Evolutionary conservation across 2,797 vertebrate genomes (phyloP), one percentile per base, ranked within the genome.

Genomic region (Lepilemur septentrionalis): DNA sequence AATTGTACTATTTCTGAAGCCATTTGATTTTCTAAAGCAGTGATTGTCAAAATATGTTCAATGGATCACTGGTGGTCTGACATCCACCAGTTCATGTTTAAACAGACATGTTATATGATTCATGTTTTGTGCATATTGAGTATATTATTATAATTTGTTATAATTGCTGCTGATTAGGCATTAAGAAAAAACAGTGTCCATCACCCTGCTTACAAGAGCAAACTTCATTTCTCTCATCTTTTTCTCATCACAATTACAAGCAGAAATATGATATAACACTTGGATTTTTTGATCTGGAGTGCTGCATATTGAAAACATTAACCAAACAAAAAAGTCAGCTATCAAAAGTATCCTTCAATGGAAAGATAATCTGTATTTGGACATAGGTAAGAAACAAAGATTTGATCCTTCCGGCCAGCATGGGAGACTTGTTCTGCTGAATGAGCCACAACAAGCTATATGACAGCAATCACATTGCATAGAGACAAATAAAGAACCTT

Each of bases 241-340:
- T 76, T 23, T 87, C 48, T 95, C 38, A 32, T 86, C 23, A 95
- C 52, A 93, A 32, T 84, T 84, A 69, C 30, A 96, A 91, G 46
- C 11, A 94, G 38, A 82, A 91, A 67, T 46, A 61, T 28, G 57
- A 67, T 41, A 75, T 7, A 48, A 50, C 9, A 35, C 1, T 15
- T 32, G 12, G 28, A 8, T 57, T 70, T 80, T 86, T 80, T 87
- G 22, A 32, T 52, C 55, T 89, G 4, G 25, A 85, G 22, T 43
- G 43, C 18, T 48, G 5, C 32, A 83, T 18, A 38, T 38, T 76
- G 15, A 50, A 92, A 95, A 78, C 10, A 89, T 70, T 72, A 50
- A 81, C 15, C 12, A 28, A 41, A 76, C 80, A 63, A 52, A 13
- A 80, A 88, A 46, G 55, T 63, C 61, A 65, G 63, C 32, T 67